Evolutionary conservation across 2,888 invertebrate species (phyloP).

Genomic region (Panopea generosa): DNA sequence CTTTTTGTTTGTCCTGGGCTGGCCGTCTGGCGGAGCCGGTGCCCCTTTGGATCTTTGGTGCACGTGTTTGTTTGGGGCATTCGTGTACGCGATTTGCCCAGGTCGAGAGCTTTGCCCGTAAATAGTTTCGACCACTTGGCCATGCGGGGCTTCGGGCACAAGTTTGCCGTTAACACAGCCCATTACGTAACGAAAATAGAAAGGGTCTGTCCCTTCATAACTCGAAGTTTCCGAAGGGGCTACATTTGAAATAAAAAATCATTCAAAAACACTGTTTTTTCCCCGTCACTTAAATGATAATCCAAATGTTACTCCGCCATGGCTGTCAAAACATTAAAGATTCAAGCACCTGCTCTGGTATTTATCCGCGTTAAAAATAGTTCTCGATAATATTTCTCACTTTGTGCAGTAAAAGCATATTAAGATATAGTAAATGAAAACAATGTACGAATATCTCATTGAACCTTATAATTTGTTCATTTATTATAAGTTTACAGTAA

Average conservation of each 20-base stretch:
- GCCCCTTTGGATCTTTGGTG: conserved; percentile 54
- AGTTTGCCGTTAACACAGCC: conserved; percentile 83
- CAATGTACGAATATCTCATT: too few species aligned
- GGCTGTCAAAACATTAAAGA: conserved; percentile 24
- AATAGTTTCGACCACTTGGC: conserved; percentile 78
- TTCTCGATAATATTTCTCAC: too few species aligned
- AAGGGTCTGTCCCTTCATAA: conserved; percentile 72
- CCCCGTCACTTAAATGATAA: conserved; percentile 9
- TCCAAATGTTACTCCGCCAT: conserved; percentile 35
- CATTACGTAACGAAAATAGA: conserved; percentile 78
- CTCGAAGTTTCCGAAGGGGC: conserved; percentile 68
- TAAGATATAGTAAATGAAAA: too few species aligned
- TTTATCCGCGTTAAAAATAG: conserved; percentile 34
- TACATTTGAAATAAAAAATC: conserved; percentile 45
- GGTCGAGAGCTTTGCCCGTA: conserved; percentile 67
- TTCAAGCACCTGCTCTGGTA: conserved; percentile 43
- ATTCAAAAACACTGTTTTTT: conserved; percentile 24
- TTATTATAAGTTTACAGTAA: neutral
- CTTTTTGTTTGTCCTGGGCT: conserved; percentile 76
- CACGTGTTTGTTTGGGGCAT: conserved; percentile 61
- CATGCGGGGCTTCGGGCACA: conserved; percentile 80
- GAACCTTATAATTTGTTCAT: too few species aligned
- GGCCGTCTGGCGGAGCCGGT: conserved; percentile 66
- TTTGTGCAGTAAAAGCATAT: too few species aligned
- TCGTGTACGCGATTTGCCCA: conserved; percentile 56